Percentiles rank a stretch among this genome's conserved stretches.
Conservation (phyloP, 2,888 invertebrate species). For the Bembecia ichneumoniformis region DNA sequence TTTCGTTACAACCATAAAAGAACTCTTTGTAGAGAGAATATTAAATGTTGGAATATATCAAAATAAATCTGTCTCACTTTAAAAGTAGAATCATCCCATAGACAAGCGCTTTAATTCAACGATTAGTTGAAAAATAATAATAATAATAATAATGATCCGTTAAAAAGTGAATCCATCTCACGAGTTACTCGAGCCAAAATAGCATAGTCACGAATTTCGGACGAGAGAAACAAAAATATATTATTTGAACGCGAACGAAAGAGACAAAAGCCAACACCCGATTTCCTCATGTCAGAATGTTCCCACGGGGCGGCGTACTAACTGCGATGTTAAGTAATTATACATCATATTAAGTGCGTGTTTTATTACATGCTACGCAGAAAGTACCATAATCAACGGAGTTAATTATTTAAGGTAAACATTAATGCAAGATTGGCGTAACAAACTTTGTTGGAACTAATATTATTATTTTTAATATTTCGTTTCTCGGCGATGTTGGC, state of each 20-base stretch:
- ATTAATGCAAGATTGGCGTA: no score
- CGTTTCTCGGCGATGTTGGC: no score
- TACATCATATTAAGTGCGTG: background rate
- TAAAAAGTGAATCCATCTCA: slow-evolving; percentile 31
- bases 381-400: background rate
- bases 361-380: background rate
- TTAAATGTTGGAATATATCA: no score
- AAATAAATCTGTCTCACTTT: no score
- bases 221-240: slow-evolving; percentile 19
- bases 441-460: no score
- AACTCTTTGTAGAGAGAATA: no score
- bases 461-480: no score
- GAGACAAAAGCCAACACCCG: slow-evolving; percentile 12
- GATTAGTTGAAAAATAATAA: background rate
- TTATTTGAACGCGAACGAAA: slow-evolving; percentile 11
- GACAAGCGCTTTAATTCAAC: no score
- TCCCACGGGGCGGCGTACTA: slow-evolving; percentile 44
- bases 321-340: slow-evolving; percentile 18
- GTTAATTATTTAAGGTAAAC: no score
- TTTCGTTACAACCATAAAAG: no score
- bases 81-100: no score
- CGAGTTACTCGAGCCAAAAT: slow-evolving; percentile 37
- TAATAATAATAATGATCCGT: slow-evolving; percentile 18
- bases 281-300: slow-evolving; percentile 28
- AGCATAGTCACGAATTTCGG: slow-evolving; percentile 55